These are phyloP conservation scores for Stenoptilia bipunctidactyla DNA, from an alignment of 2,888 invertebrate species.

Conservation along the genomic window DNA sequence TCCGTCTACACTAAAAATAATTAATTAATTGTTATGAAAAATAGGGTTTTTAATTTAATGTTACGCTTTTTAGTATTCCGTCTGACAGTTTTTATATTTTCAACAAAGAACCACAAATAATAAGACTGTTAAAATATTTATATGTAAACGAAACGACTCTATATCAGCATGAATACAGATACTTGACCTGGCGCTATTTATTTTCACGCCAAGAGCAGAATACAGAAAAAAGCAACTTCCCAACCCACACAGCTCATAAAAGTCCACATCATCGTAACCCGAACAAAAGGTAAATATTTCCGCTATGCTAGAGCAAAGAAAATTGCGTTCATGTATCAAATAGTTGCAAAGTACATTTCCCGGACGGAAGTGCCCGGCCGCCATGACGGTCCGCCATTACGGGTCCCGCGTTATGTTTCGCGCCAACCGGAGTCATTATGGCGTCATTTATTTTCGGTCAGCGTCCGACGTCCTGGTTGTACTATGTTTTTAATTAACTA, in stretches of 20 bases:
- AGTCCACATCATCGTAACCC: neutral
- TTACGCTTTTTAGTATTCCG: too few relatives aligned
- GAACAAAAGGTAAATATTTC: neutral
- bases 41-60: too few relatives aligned
- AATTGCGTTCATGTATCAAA: neutral
- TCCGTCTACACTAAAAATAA: too few relatives aligned
- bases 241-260: neutral
- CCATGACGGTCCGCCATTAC: slow-evolving; percentile 1
- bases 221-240: too few relatives aligned
- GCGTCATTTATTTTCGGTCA: slow-evolving; percentile 1
- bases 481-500: neutral
- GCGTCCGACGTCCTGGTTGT: neutral
- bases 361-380: neutral
- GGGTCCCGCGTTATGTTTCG: neutral
- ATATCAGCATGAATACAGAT: too few relatives aligned
- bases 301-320: neutral
- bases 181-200: too few relatives aligned
- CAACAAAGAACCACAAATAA: too few relatives aligned
- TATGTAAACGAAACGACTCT: too few relatives aligned
- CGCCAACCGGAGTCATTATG: slow-evolving; percentile 1
- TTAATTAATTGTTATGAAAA: too few relatives aligned
- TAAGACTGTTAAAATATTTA: too few relatives aligned
- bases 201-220: too few relatives aligned
- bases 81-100: too few relatives aligned
- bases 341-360: neutral